phyloP scores from a whole-genome alignment of 2,888 invertebrate genomes.

The Maniola hyperantus region DNA sequence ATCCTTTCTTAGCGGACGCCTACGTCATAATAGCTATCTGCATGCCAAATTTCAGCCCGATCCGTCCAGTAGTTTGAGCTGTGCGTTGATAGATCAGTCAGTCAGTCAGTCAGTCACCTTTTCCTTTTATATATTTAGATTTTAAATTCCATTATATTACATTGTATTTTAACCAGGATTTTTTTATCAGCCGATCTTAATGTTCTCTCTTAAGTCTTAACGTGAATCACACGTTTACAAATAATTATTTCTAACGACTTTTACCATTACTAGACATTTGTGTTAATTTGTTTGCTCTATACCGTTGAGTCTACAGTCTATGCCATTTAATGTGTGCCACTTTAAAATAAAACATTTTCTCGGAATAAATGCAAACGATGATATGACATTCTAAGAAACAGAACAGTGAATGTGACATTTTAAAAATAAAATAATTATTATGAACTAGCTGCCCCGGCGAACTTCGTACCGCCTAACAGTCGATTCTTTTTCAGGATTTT shows the following conservation, averaged over 20 bases:
- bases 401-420: neutral
- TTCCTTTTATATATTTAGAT: too few relatives aligned
- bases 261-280: neutral
- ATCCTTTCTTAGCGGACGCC: too few relatives aligned
- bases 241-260: conserved; percentile 1
- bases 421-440: neutral
- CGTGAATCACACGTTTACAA: neutral
- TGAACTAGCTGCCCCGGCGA: too few relatives aligned
- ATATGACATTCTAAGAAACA: conserved; percentile 10
- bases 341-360: conserved; percentile 43
- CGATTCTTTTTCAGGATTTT: too few relatives aligned
- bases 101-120: too few relatives aligned
- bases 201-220: neutral
- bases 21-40: too few relatives aligned
- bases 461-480: too few relatives aligned
- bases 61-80: too few relatives aligned
- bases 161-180: neutral
- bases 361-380: conserved; percentile 15
- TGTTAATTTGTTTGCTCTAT: neutral
- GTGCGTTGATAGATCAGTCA: too few relatives aligned
- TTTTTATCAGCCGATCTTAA: neutral
- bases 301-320: too few relatives aligned
- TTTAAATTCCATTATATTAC: too few relatives aligned
- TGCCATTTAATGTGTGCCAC: conserved; percentile 25
- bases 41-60: too few relatives aligned